Evolutionary conservation across 1,140 invertebrate genomes (phyloP).

Genomic region (Temnothorax nylanderi): DNA sequence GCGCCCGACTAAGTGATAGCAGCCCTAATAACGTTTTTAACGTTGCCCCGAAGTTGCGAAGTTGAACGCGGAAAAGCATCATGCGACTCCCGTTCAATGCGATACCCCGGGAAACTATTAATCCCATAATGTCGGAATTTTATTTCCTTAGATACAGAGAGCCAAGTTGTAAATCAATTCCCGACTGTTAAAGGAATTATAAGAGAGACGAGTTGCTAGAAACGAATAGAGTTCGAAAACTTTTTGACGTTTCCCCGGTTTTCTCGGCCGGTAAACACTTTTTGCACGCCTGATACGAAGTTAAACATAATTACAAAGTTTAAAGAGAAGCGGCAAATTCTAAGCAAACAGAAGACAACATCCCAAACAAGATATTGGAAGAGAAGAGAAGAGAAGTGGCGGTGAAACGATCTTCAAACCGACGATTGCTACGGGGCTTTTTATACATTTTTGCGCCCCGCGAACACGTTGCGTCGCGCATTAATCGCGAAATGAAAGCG

Average conservation of each 20-base stretch:
- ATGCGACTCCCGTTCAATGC: constrained; percentile 5
- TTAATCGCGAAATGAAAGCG: constrained; percentile 49
- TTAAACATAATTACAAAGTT: constrained; percentile 46
- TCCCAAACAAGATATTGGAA: neutral
- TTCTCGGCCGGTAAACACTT: neutral
- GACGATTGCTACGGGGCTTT: neutral
- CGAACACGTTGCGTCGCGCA: constrained; percentile 35
- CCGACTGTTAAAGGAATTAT: constrained; percentile 21
- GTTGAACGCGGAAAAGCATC: constrained; percentile 26
- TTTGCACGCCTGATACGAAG: neutral
- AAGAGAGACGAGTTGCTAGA: neutral
- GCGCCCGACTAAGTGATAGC: constrained; percentile 50
- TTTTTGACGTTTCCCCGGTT: neutral
- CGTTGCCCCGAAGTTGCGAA: neutral
- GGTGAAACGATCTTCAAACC: neutral
- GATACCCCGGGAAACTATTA: neutral
- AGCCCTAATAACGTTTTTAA: constrained; percentile 48
- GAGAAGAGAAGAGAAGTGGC: neutral
- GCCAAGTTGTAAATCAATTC: constrained; percentile 54
- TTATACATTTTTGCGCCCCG: neutral
- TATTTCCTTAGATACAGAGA: constrained; percentile 20
- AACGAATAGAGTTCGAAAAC: constrained; percentile 41
- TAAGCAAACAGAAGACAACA: constrained; percentile 23
- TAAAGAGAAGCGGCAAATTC: constrained; percentile 22
- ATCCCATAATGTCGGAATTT: constrained; percentile 43